Base-by-base conservation (phyloP, 2,797 vertebrate species). In the Hoplostethus atlanticus region DNA sequence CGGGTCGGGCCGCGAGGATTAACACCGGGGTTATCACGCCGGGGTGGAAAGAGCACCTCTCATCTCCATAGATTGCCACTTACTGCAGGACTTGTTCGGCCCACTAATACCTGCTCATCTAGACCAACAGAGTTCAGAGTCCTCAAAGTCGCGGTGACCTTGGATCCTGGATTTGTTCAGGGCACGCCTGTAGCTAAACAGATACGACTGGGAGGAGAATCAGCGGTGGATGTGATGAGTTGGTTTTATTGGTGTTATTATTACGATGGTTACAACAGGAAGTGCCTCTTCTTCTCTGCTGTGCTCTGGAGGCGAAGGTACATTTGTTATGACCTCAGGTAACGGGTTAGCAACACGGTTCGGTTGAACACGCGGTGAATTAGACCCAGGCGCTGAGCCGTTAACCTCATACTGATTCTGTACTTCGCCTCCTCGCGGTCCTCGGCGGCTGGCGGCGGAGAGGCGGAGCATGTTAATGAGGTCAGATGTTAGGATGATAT, bases 11-110 rank as follows among this genome's bases (percentile, higher is more conserved):
- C 47, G 76, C 30, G 42, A 69, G 88, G 89, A 90, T 91, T 92
- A 91, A 76, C 77, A 64, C 10, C 1, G 68, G 64, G 84, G 87
- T 90, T 89, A 90, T 87, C 88, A 44, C 56, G 59, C 71, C 71
- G 76, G 76, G 83, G 86, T 85, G 76, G 74, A 91, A 85, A 1
- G 86, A 80, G 76, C 83, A 73, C 60, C 72, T 73, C 85, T 87
- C 75, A 93, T 92, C 89, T 84, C 48, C 87, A 88, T 91, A 88
- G 85, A 89, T 58, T 36, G 74, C 78, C 83, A 65, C 87, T 72
- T 70, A 63, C 63, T 56, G 72, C 57, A 9, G 46, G 44, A 47
- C 28, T 28, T 0, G n/a, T 76, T 65, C 34, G 58, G 58, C 54
- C 56, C 66, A 56, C 63, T 60, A 73, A 71, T 51, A n/a, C 55